Base-by-base conservation (phyloP, 2,113 vertebrate genomes). In the Dasyprocta punctata region DNA sequence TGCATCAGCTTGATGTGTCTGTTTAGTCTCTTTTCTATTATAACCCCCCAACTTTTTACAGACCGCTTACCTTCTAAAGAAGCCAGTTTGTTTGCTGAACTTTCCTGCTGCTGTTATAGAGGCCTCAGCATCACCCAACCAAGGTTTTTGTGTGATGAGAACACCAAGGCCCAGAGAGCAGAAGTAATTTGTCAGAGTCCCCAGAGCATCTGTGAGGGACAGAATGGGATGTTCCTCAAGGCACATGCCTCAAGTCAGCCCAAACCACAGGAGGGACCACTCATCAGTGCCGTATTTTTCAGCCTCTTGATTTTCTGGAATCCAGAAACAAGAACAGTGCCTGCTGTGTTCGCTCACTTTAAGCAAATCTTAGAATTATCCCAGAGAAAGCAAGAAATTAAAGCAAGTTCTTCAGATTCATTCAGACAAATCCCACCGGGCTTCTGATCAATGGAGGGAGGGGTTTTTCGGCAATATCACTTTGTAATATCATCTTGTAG, bases 381-480 rank as follows among this genome's bases (percentile, higher is more conserved):
- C 52, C 54, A 77, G 44, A n/a, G 49, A 93, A 97, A 95, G 85
- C 93, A 83, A 88, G 82, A 92, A 86, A 89, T 97, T 67, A 75
- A 92, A 90, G 83, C 7, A 0, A 85, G 54, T 86, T 90, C 65
- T 85, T 86, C 52, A 67, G 95, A 82, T 90, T 96, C 95, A 75
- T 92, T 94, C 71, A 85, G 69, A 90, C 56, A 63, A 82, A 90
- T 92, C 95, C 97, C 94, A 84, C n/a, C 75, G 20, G 4, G 65
- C 61, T 90, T 44, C 58, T 2, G 36, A 97, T 92, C 95, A 88
- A 5, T 92, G 38, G 75, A 60, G 54, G 82, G 89, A 94, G 93
- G 54, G 56, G 58, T 78, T 84, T 41, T 67, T 33, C 2, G 1
- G 77, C 38, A 16, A 67, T 26, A 2, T 63, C 3, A 0, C 77